phyloP scores from a whole-genome alignment of 2,888 invertebrate genomes.

The Melanargia galathea region DNA sequence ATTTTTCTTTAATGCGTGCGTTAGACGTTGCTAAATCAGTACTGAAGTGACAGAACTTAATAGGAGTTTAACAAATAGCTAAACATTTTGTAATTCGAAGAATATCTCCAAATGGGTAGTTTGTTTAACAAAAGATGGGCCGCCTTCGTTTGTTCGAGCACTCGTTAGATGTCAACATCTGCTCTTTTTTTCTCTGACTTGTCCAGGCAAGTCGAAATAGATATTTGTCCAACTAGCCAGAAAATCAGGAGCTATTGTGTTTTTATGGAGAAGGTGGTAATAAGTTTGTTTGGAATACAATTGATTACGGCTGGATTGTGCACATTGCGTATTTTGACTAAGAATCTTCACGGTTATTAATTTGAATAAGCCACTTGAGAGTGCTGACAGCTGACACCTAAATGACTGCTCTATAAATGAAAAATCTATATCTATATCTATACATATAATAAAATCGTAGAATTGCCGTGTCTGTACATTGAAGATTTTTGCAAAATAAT shows the following conservation, averaged over 20 bases:
- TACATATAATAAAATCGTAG: too few species aligned
- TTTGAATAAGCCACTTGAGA: conserved; percentile 11
- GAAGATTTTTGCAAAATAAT: too few species aligned
- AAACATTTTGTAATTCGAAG: conserved; percentile 79
- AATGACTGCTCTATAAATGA: too few species aligned
- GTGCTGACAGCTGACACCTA: neutral
- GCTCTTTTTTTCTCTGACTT: conserved; percentile 61
- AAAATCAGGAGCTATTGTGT: conserved; percentile 76
- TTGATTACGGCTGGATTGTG: conserved; percentile 42
- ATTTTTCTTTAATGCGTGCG: conserved; percentile 34
- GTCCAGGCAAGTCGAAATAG: conserved; percentile 68
- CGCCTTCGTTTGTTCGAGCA: conserved; percentile 70
- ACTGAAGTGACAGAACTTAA: conserved; percentile 59
- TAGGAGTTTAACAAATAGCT: conserved; percentile 81
- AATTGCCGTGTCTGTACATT: too few species aligned
- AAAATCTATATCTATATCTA: too few species aligned
- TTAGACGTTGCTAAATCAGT: conserved; percentile 8
- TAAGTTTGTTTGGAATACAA: conserved; percentile 58
- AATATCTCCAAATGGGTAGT: conserved; percentile 76
- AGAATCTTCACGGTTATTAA: conserved; percentile 46
- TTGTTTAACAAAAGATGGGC: conserved; percentile 71
- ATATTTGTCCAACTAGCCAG: conserved; percentile 80
- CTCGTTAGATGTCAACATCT: conserved; percentile 74
- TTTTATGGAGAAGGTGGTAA: conserved; percentile 59
- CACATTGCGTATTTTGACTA: conserved; percentile 51